Conservation (phyloP, 1,140 invertebrate species). For the Zaprionus inermis region DNA sequence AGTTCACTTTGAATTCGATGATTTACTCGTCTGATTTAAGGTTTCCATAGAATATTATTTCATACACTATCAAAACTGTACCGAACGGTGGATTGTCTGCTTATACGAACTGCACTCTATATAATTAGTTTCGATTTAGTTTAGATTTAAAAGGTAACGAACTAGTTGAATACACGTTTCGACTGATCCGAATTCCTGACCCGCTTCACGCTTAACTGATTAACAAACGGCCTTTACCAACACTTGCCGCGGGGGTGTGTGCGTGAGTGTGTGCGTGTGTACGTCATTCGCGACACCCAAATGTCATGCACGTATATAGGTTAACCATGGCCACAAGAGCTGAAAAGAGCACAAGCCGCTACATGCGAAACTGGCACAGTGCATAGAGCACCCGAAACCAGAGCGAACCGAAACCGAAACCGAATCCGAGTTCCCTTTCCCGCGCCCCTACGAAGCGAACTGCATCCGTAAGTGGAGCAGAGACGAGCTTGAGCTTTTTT, state of each 20-base stretch:
- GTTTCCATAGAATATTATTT: too few species aligned
- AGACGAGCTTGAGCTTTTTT: conserved; percentile 27
- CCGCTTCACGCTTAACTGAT: conserved; percentile 15
- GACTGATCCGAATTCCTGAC: conserved; percentile 5
- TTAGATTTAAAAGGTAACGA: neutral
- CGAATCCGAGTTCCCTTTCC: neutral
- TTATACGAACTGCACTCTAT: too few species aligned
- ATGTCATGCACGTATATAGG: conserved; percentile 49
- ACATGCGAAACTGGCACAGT: conserved; percentile 20
- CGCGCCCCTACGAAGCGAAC: conserved; percentile 10
- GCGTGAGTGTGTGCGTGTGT: neutral
- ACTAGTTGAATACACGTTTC: neutral
- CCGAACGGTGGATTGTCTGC: too few species aligned
- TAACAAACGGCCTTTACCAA: conserved; percentile 23
- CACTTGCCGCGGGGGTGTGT: neutral
- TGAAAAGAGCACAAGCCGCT: conserved; percentile 17
- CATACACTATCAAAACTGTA: too few species aligned
- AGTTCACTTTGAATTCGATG: too few species aligned
- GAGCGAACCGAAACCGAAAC: neutral
- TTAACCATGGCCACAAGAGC: conserved; percentile 37
- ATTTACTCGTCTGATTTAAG: too few species aligned
- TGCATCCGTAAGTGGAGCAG: conserved; percentile 51
- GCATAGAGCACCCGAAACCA: conserved; percentile 1
- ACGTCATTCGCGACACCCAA: conserved; percentile 38
- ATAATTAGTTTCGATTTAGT: neutral